Conservation (phyloP, 1,140 invertebrate genomes). For the Leucophenga varia region DNA sequence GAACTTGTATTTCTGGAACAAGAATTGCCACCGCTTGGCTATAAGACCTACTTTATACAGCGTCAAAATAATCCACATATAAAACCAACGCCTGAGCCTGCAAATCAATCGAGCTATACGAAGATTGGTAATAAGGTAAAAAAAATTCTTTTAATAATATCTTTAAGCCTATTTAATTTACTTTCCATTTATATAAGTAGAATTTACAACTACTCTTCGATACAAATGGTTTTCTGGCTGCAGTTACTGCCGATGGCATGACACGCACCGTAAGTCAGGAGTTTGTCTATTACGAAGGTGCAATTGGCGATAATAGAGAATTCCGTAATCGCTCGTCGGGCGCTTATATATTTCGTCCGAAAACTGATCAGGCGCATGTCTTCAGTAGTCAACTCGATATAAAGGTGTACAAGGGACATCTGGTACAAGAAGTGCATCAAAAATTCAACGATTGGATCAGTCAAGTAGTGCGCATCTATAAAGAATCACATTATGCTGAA, state of each 20-base stretch:
- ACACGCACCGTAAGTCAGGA: constrained; percentile 62
- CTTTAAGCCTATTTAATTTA: background rate
- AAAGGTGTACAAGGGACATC: constrained; percentile 62
- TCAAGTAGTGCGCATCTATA: constrained; percentile 79
- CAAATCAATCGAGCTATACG: background rate
- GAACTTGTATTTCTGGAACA: constrained; percentile 69
- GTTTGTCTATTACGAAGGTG: constrained; percentile 75
- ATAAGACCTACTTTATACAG: constrained; percentile 63
- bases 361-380: constrained; percentile 44
- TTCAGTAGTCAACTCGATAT: constrained; percentile 55
- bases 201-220: constrained; percentile 31
- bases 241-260: constrained; percentile 60
- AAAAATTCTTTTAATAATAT: too few relatives aligned
- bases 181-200: constrained; percentile 8
- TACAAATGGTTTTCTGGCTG: constrained; percentile 59
- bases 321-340: constrained; percentile 69
- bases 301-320: constrained; percentile 61
- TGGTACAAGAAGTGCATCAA: constrained; percentile 85
- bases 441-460: constrained; percentile 74
- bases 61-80: constrained; percentile 6
- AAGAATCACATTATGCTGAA: constrained; percentile 69
- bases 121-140: constrained; percentile 35
- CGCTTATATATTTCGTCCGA: constrained; percentile 86
- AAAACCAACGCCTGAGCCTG: constrained; percentile 22
- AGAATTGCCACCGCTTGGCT: constrained; percentile 68